Evolutionary conservation across 2,113 vertebrate species (phyloP), one percentile per base, ranked within the genome.

Genomic region (Saccopteryx leptura): DNA sequence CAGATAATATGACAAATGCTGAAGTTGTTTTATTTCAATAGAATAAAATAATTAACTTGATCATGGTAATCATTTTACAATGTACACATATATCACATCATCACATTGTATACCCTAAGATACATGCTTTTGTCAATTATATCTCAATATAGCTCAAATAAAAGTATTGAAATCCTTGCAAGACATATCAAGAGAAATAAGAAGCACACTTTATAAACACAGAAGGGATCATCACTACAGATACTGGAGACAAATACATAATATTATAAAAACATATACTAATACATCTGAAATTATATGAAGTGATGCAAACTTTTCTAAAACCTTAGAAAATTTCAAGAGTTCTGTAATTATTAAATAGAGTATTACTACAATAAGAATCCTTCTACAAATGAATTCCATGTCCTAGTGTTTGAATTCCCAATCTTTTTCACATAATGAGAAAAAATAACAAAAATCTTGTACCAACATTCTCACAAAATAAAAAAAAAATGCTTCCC

Each of bases 41-140:
- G 69, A 76, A 84, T 24, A 90, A 61, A 74, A 76, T 52, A 94
- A 50, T 60, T 71, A 69, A 93, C 31, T 72, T 72, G 56, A 91
- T 26, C 28, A 56, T 63, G 15, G 21, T 63, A 82, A 72, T 82
- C 28, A 82, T 61, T 82, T 82, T 66, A 82, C 56, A 72, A 61
- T 63, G 23, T 24, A 50, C 3, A 52, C 2, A 10, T 19, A 39
- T 65, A 39, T 52, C 31, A 74, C 48, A 91, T 71, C 28, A 17
- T 71, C 9, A 91, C 21, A 24, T 19, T 54, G 46, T 74, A 54
- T 6, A 50, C 66, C 78, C 50, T 61, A 91, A 81, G n/a, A 71
- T 5, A 91, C 48, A 61, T 24, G 82, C 3, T 82, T 72, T 63
- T 74, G 75, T 54, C 31, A 74, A 74, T 74, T 83, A 72, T 52